Conservation (phyloP, 2,888 invertebrate genomes). For the Apocheima hispidaria region DNA sequence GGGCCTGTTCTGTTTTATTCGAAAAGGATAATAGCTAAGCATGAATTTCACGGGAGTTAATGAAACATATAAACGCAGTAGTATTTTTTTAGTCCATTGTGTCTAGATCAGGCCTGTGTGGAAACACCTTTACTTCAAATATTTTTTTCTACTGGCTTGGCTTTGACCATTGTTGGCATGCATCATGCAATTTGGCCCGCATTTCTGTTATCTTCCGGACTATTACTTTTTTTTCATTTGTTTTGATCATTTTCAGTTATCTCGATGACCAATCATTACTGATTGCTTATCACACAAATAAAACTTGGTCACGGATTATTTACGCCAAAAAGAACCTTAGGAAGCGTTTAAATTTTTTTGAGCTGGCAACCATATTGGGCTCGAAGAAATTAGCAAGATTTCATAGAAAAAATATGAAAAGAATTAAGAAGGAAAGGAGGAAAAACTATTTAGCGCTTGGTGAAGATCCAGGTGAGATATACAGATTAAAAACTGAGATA, state of each 20-base stretch:
- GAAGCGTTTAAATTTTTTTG: conserved; percentile 65
- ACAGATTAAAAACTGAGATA: not conserved
- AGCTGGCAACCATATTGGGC: conserved; percentile 64
- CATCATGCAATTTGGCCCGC: too few relatives aligned
- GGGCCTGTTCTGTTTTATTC: too few relatives aligned
- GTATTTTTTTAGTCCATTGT: too few relatives aligned
- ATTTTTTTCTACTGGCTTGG: too few relatives aligned
- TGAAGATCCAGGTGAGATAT: conserved; percentile 53
- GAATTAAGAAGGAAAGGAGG: conserved; percentile 48
- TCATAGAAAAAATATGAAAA: conserved; percentile 59
- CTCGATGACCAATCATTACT: conserved; percentile 66
- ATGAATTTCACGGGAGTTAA: too few relatives aligned
- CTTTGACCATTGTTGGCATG: too few relatives aligned
- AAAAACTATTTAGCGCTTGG: conserved; percentile 61
- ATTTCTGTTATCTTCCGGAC: not conserved
- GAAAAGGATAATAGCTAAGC: too few relatives aligned
- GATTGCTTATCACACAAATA: conserved; percentile 55
- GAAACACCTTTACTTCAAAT: too few relatives aligned
- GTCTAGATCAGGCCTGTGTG: too few relatives aligned
- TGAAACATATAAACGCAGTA: too few relatives aligned
- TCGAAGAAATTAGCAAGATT: conserved; percentile 65
- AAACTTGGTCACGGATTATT: conserved; percentile 70
- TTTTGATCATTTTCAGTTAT: conserved; percentile 55
- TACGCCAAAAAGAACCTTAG: conserved; percentile 59
- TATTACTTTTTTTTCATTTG: not conserved